phyloP scores from a whole-genome alignment of 2,113 vertebrate species.

The Mastomys coucha region DNA sequence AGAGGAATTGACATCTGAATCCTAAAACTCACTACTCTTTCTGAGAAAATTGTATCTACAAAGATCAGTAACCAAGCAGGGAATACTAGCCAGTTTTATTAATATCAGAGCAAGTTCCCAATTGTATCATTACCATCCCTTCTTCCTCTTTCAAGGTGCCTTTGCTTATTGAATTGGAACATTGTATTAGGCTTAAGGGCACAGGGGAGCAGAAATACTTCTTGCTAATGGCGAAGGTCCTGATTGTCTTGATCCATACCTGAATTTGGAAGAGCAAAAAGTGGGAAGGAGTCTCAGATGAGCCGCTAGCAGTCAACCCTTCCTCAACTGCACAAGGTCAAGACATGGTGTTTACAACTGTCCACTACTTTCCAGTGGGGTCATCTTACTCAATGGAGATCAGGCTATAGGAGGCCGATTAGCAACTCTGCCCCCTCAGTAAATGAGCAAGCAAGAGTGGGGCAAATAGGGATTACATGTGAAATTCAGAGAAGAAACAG shows the following conservation, averaged over 20 bases:
- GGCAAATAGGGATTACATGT: not conserved
- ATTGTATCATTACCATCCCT: not conserved
- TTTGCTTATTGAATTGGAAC: slow-evolving; percentile 48
- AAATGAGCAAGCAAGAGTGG: not conserved
- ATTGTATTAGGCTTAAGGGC: not conserved
- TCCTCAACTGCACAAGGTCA: not conserved
- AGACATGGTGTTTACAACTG: not conserved
- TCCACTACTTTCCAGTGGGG: not conserved
- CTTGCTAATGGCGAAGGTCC: not conserved
- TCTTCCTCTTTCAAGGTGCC: not conserved
- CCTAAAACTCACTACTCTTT: not conserved
- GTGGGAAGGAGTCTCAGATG: not conserved
- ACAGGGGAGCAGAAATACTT: not conserved
- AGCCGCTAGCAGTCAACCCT: not conserved
- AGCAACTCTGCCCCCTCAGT: not conserved
- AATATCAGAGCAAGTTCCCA: slow-evolving; percentile 28
- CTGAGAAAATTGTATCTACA: slow-evolving; percentile 37
- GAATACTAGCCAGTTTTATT: slow-evolving; percentile 21
- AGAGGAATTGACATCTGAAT: slow-evolving; percentile 23
- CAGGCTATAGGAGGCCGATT: not conserved
- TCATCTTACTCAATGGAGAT: not conserved
- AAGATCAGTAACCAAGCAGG: slow-evolving; percentile 42
- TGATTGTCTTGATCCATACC: not conserved
- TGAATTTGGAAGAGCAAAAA: not conserved
- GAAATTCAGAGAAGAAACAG: not conserved